Evolutionary conservation across 2,888 invertebrate genomes (phyloP), one percentile per base, ranked within the genome.

Genomic region (Invenusta paracnida): DNA sequence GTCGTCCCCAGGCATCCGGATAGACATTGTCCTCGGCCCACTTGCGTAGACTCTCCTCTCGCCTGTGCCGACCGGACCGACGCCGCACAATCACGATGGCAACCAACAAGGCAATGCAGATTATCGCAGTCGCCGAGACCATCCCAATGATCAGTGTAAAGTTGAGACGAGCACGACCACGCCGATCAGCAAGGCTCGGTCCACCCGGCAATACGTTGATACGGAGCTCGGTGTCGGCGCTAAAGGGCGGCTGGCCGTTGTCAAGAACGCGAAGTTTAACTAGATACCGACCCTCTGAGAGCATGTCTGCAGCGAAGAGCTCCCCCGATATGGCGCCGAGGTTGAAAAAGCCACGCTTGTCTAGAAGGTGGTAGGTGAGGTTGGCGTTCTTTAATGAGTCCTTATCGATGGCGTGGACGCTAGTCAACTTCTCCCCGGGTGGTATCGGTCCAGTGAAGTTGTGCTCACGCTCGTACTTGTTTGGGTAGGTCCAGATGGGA

Each of bases 71-170:
- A 28, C 29, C 30, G 2, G 82, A 30, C 27, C 85, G 28, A 17
- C 81, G 29, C 1, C 85, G 85, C 1, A 85, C 85, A 30, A 85
- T 67, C 1, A 85, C 79, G 25, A 85, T 85, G 1, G 85, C 85
- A 82, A 85, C 30, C 0, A 85, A 25, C 5, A 85, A 25, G 29
- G 81, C 67, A 28, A 85, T 84, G 29, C 81, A 85, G 79, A 85
- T 85, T 29, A 85, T 27, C 30, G 73, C 67, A 17, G 85, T 85
- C 0, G 79, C 85, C 25, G 79, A 67, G 1, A 79, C 81, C 85
- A 85, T 85, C 5, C 79, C 79, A 2, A 85, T 30, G 1, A 85
- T 81, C 85, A 85, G 79, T 1, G 85, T 85, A 30, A 85, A 85
- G 79, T 79, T 85, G 28, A 85, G 29, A 23, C 30, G 23, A 2